Evolutionary conservation across 1,140 invertebrate species (phyloP), one percentile per base, ranked within the genome.

Genomic region (Drosophila lini): DNA sequence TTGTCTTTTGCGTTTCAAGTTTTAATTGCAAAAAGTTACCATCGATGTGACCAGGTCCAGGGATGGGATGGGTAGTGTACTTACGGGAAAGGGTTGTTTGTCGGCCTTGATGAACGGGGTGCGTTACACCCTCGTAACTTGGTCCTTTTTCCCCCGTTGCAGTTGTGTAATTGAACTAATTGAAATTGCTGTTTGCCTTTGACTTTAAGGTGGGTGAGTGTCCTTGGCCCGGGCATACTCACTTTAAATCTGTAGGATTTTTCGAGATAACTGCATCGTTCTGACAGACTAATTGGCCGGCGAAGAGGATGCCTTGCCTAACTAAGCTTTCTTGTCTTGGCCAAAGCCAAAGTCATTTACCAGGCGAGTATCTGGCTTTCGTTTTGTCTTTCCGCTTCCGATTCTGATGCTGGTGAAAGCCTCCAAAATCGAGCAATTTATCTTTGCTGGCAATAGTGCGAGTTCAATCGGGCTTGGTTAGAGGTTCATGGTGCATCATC

Each of bases 21-120:
- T 84, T 85, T 81, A 85, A 85, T 85, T 85, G 81, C 81, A 42
- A 78, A 85, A 78, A 85, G 79, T 76, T 84, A 65, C 64, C 10
- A 45, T 31, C 31, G 55, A 22, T 36, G 32, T 19, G 5, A 44
- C 32, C 11, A 9, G 28, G 32, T 42, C 42, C 58, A 53, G 52
- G 25, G 25, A 3, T 32, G 52, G 41, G 6, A 5, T 48, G 45
- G 45, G 6, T 48, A 15, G 47, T 31, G 28, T 32, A 2, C 15
- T 25, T 22, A 28, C 36, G 42, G 22, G 5, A 44, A 59, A 81
- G 79, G 82, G 79, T 79, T 71, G 82, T 48, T 85, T 70, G 45
- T 64, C 3, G 11, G 16, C 16, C 40, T n/a, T 15, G 55, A n/a
- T 31, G 31, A 10, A 45, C 32, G 41, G 48, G 67, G 57, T 57